Percentiles rank a stretch among this genome's conserved stretches.
Evolutionary conservation across 2,113 vertebrate genomes (phyloP).

Genomic region (Centropus bengalensis): DNA sequence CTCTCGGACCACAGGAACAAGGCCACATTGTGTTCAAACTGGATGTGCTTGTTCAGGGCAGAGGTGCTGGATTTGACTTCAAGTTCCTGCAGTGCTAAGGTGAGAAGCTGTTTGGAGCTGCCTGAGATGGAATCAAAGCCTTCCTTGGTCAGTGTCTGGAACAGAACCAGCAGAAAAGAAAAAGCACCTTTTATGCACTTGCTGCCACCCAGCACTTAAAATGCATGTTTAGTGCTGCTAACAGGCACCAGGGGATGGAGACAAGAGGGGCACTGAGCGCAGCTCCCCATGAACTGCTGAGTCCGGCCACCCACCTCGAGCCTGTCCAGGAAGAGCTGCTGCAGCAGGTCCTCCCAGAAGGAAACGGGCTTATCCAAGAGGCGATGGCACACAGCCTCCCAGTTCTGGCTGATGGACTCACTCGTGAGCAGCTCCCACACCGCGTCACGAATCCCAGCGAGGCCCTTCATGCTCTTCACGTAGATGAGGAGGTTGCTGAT

Average conservation of each 20-base stretch:
- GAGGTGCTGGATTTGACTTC: constrained; percentile 33
- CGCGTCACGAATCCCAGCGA: constrained; percentile 88
- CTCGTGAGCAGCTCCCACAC: constrained; percentile 90
- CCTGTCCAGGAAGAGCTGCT: constrained; percentile 89
- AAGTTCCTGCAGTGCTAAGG: constrained; percentile 73
- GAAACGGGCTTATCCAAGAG: constrained; percentile 84
- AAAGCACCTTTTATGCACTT: not conserved
- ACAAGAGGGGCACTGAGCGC: too few relatives aligned
- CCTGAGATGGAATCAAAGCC: constrained; percentile 86
- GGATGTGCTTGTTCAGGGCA: constrained; percentile 64
- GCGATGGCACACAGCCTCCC: constrained; percentile 82
- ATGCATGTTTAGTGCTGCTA: not conserved
- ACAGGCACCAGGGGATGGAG: not conserved
- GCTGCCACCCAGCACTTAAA: not conserved
- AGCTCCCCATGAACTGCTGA: rapidly evolving
- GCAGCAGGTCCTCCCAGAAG: constrained; percentile 92
- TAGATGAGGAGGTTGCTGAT: constrained; percentile 86
- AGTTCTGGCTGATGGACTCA: constrained; percentile 84
- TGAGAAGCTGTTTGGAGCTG: constrained; percentile 83
- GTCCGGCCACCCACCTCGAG: constrained; percentile 81
- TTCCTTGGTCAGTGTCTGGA: constrained; percentile 88
- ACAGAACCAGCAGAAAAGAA: not conserved
- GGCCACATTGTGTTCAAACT: constrained; percentile 86
- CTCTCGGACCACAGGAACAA: constrained; percentile 92
- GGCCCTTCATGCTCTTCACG: constrained; percentile 87